Percentiles rank a stretch among this genome's conserved stretches.
phyloP scores from a whole-genome alignment of 2,113 vertebrate species.

The Corythornis vintsioides region DNA sequence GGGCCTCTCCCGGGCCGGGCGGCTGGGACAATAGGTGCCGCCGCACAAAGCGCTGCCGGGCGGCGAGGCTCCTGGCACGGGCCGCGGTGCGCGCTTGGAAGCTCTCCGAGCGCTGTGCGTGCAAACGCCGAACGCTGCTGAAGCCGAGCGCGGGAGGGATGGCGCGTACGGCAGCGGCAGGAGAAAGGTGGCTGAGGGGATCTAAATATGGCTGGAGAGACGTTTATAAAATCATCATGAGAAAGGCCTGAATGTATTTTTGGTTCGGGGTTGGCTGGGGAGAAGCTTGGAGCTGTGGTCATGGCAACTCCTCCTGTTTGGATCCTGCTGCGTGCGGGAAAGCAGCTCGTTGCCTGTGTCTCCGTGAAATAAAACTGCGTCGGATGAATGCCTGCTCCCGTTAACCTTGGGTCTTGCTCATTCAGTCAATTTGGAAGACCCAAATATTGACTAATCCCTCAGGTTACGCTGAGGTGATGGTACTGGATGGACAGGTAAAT shows the following conservation, averaged over 20 bases:
- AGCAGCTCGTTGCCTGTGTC: background rate
- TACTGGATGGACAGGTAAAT: background rate
- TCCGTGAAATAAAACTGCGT: background rate
- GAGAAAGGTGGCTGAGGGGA: too few relatives aligned
- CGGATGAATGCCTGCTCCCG: background rate
- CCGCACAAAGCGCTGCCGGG: background rate
- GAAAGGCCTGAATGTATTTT: background rate
- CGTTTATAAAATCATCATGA: background rate
- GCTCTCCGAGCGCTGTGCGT: accelerated
- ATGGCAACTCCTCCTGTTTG: background rate
- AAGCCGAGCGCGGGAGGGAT: accelerated
- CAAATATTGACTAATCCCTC: background rate
- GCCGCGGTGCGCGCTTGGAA: background rate
- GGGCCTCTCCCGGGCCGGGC: background rate
- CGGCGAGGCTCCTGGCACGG: background rate
- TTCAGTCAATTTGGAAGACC: background rate
- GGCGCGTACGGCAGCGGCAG: background rate
- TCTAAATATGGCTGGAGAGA: background rate
- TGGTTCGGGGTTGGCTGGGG: background rate
- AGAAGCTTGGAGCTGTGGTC: background rate
- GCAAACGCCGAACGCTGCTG: accelerated
- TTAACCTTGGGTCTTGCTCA: background rate
- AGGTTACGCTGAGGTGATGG: background rate
- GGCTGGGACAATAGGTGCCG: background rate
- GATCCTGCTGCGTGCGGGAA: background rate